These are phyloP conservation scores for Campodea augens DNA, from an alignment of 1,140 invertebrate genomes.

Conservation along the genomic window DNA sequence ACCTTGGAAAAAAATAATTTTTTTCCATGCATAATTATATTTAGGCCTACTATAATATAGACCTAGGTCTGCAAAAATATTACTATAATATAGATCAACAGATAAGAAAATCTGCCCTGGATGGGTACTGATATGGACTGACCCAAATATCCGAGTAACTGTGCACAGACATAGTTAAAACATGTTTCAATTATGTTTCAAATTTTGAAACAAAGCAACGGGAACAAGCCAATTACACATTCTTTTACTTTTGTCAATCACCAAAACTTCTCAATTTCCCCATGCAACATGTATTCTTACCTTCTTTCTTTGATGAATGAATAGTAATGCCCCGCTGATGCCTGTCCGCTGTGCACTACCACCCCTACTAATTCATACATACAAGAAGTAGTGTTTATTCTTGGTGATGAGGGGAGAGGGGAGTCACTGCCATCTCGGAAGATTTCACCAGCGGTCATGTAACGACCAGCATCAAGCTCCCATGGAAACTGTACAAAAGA, in stretches of 20 bases:
- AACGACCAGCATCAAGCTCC: slow-evolving; percentile 37
- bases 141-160: background rate
- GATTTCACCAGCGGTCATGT: slow-evolving; percentile 30
- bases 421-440: slow-evolving; percentile 4
- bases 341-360: slow-evolving; percentile 40
- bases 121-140: too few species aligned
- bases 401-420: background rate
- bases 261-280: background rate
- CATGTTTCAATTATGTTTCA: too few species aligned
- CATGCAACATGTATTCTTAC: slow-evolving; percentile 5
- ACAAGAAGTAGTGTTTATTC: slow-evolving; percentile 1
- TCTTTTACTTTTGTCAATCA: background rate
- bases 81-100: too few species aligned
- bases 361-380: slow-evolving; percentile 34
- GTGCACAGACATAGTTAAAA: too few species aligned
- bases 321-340: slow-evolving; percentile 41
- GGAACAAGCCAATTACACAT: background rate
- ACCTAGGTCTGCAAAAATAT: too few species aligned
- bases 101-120: too few species aligned
- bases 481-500: slow-evolving; percentile 29
- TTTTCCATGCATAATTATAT: too few species aligned
- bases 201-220: background rate
- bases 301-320: slow-evolving; percentile 34
- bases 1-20: too few species aligned
- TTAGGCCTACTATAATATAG: too few species aligned